Percentiles rank a stretch among this genome's conserved stretches.
phyloP scores from a whole-genome alignment of 2,888 invertebrate genomes.

The Rhyacophila evoluta region DNA sequence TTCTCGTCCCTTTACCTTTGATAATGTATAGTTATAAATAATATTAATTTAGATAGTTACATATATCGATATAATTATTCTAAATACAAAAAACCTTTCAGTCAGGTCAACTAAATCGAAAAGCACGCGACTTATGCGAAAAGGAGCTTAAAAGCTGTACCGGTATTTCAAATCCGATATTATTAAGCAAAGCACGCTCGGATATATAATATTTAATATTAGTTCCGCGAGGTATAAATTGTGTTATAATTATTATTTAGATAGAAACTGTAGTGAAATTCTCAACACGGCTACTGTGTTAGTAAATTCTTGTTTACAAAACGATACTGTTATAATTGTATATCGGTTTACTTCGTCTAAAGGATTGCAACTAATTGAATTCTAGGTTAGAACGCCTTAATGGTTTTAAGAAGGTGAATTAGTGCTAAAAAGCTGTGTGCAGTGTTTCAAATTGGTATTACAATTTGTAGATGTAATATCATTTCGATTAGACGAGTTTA shows the following conservation, averaged over 20 bases:
- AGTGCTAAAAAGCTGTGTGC: neutral
- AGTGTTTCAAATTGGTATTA: neutral
- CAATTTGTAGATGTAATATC: neutral
- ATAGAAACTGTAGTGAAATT: neutral
- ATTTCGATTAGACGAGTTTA: too few relatives aligned
- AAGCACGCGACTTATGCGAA: neutral
- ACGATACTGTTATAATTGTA: neutral
- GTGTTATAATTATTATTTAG: neutral
- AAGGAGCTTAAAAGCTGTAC: neutral
- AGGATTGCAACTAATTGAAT: neutral
- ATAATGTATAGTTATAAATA: too few relatives aligned
- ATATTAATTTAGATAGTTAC: too few relatives aligned
- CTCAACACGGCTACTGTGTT: conserved; percentile 3
- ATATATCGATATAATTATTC: too few relatives aligned
- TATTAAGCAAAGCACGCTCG: neutral
- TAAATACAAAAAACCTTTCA: too few relatives aligned
- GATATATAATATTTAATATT: neutral
- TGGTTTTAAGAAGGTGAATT: neutral
- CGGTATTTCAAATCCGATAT: neutral
- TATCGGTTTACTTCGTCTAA: neutral
- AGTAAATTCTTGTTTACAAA: neutral
- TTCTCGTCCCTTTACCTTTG: too few relatives aligned
- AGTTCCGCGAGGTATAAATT: neutral
- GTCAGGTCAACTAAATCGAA: neutral
- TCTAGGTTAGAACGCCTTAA: neutral